A percentile compares a stretch with the other conserved stretches of the same genome.
Conservation (phyloP, 2,797 vertebrate species). For the Propithecus deckenii region DNA sequence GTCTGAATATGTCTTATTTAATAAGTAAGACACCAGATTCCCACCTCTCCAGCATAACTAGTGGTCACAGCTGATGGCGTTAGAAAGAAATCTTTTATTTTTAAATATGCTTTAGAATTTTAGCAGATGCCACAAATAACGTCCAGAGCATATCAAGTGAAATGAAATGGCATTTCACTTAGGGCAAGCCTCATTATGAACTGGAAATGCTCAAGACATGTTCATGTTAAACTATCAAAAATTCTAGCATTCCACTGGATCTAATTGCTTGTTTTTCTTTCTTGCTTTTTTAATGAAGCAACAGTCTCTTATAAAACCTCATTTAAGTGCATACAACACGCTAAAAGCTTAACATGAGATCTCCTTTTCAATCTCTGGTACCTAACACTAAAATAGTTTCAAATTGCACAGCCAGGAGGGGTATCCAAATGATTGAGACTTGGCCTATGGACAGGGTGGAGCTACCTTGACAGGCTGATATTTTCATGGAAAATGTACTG, state of each 20-base stretch:
- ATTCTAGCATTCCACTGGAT: not conserved
- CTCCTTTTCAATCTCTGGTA: not conserved
- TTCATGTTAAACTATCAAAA: not conserved
- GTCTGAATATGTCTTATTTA: constrained; percentile 30
- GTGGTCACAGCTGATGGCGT: not conserved
- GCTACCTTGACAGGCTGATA: not conserved
- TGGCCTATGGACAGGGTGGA: not conserved
- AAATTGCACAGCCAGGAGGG: not conserved
- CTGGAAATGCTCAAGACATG: not conserved
- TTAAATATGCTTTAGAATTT: not conserved
- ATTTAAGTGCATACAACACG: not conserved
- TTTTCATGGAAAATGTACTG: not conserved
- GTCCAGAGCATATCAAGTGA: not conserved
- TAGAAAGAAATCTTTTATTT: not conserved
- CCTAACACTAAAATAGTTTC: not conserved
- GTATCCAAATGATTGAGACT: not conserved
- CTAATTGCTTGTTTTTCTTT: constrained; percentile 15
- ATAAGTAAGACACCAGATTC: constrained; percentile 5
- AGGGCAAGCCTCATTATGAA: not conserved
- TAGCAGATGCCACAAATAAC: constrained; percentile 1
- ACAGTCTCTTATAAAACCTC: not conserved
- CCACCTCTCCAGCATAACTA: not conserved
- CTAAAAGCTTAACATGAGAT: not conserved
- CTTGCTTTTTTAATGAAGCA: not conserved
- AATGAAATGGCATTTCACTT: constrained; percentile 21